Evolutionary conservation across 2,888 invertebrate genomes (phyloP).

Genomic region (Rotaria magnacalcarata): DNA sequence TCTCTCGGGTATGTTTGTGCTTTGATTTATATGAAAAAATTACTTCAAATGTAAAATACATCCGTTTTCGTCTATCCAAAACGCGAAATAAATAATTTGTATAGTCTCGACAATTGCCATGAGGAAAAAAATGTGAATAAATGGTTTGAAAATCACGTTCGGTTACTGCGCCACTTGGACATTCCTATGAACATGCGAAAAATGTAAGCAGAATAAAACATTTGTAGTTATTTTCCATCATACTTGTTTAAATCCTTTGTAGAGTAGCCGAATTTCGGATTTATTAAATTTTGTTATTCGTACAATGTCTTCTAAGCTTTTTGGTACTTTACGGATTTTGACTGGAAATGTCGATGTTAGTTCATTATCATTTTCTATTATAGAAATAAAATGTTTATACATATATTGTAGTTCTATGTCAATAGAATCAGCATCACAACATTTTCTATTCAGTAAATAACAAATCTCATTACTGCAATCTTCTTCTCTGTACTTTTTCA

Average conservation of each 20-base stretch:
- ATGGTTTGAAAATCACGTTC: conserved; percentile 93
- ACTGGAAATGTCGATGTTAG: background rate
- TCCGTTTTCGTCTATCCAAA: background rate
- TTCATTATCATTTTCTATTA: background rate
- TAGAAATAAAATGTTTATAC: background rate
- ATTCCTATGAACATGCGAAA: conserved; percentile 53
- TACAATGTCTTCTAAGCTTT: conserved; percentile 45
- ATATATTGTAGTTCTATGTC: background rate
- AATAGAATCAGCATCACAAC: background rate
- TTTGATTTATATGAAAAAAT: background rate
- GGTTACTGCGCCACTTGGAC: conserved; percentile 81
- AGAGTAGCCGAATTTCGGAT: conserved; percentile 83
- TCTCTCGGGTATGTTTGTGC: background rate
- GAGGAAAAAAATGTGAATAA: conserved; percentile 92
- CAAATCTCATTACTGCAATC: background rate
- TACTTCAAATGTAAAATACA: conserved; percentile 34
- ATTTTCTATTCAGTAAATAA: background rate
- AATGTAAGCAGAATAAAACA: background rate
- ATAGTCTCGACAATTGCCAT: conserved; percentile 68
- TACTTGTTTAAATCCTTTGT: conserved; percentile 91
- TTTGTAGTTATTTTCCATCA: conserved; percentile 31
- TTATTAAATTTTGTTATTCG: conserved; percentile 65
- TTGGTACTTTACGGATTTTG: conserved; percentile 38
- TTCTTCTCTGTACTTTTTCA: background rate
- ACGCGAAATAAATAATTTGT: conserved; percentile 24